Evolutionary conservation across 2,888 invertebrate genomes (phyloP), one percentile per base, ranked within the genome.

Genomic region (Caenorhabditis panamensis): DNA sequence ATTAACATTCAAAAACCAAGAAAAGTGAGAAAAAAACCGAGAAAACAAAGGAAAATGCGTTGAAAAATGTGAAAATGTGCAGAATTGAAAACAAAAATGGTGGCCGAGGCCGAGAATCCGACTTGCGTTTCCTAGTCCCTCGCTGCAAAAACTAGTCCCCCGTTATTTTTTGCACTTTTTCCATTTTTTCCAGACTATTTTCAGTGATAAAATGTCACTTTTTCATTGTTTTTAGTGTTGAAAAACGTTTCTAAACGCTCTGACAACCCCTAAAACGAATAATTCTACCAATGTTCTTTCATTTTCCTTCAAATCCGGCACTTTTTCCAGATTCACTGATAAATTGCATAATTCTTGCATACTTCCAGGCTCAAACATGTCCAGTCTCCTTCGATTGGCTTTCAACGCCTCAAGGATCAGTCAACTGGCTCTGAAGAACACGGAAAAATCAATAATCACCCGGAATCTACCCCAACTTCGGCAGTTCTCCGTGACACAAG

Each of bases 341-440:
- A 31, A 31, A 6, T 31, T 31, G 31, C 31, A 37, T 36, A 13
- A 58, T 20, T 26, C 22, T 11, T n/a, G 16, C 20, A 16, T 8
- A 18, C 16, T 68, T 68, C 59, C 59, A 49, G 56, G 22, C 18
- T 1, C 28, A 11, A 24, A 16, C 16, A 79, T 79, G 78, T 68
- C 63, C 8, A 22, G 61, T 8, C 49, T 76, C 0, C 47, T 76
- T 22, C 68, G 76, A 26, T 47, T 77, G 11, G 77, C 69, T 6
- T 9, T 64, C 13, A 62, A 53, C 20, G 58, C 54, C 13, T 9
- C 76, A n/a, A 54, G 26, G 53, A 24, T 75, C 41, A 22, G 26
- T 11, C 63, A 20, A 58, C 58, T 63, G 26, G 59, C 28, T 9
- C 13, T 20, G 28, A 20, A 47, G 18, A 28, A 59, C 3, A 31